Base-by-base conservation (phyloP, 1,140 invertebrate species). In the Bactericera cockerelli region DNA sequence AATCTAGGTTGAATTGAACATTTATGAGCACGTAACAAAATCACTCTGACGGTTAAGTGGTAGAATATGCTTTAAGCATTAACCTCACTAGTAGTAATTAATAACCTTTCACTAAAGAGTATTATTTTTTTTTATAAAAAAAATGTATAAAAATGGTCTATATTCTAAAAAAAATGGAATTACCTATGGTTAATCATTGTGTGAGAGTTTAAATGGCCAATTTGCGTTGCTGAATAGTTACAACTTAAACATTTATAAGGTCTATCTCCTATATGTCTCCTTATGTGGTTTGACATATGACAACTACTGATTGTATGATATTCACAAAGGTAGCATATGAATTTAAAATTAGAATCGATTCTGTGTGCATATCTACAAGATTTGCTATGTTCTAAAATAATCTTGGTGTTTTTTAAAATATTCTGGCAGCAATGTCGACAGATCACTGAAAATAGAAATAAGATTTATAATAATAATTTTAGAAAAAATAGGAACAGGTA, bases 261-360 rank as follows among this genome's bases (percentile, higher is more conserved):
- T 28, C 57, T 61, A 26, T 61, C 39, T 22, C 62, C 59, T 14
- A 58, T 59, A 28, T 63, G 63, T 33, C 13, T 59, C 22, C 55
- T 25, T 19, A 56, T 39, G 21, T 61, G 59, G 2, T n/a, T 21
- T 61, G 33, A 22, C 13, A 61, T 64, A 59, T 81, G 81, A 58
- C 79, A 80, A n/a, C 42, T 49, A n/a, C 19, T 49, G n/a, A 49
- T 49, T 19, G 42, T 49, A 49, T 49, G 42, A n/a, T 49, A 49
- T 10, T 49, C 42, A 49, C 42, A 49, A 4, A 6, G 22, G 8
- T 10, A 22, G 22, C 42, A 49, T 19, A 49, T 16, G 19, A 19
- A 49, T 49, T 49, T 49, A n/a, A 19, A 16, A n/a, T 16, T n/a
- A 6, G 8, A 4, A 49, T n/a, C 19, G 3, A 16, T 8, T 49